Percentiles rank a stretch among this genome's conserved stretches.
phyloP scores from a whole-genome alignment of 1,140 invertebrate species.

The Bombus haemorrhoidalis region DNA sequence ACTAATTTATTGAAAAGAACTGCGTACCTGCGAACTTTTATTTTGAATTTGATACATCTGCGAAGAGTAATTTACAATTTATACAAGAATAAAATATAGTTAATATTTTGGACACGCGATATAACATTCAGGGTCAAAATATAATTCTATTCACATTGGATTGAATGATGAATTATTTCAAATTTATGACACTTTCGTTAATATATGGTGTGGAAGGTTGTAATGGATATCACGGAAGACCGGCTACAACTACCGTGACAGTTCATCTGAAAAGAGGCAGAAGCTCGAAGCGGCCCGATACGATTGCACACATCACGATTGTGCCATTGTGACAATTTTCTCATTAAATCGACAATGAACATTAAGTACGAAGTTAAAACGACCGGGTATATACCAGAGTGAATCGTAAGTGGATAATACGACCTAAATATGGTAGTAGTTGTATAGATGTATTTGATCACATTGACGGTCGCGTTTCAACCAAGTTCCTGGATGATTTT shows the following conservation, averaged over 20 bases:
- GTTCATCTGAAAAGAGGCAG: slow-evolving; percentile 42
- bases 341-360: slow-evolving; percentile 72
- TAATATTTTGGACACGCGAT: not conserved
- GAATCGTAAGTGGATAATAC: slow-evolving; percentile 79
- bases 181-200: not conserved
- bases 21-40: not conserved
- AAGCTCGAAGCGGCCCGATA: slow-evolving; percentile 37
- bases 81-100: not conserved
- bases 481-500: slow-evolving; percentile 45
- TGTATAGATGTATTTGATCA: slow-evolving; percentile 52
- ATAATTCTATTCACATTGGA: slow-evolving; percentile 2
- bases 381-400: slow-evolving; percentile 51
- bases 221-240: slow-evolving; percentile 50
- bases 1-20: not conserved
- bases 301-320: slow-evolving; percentile 62
- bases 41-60: not conserved
- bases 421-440: slow-evolving; percentile 76
- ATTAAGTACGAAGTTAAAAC: slow-evolving; percentile 67
- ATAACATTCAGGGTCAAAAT: not conserved
- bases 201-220: slow-evolving; percentile 1
- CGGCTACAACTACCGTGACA: slow-evolving; percentile 51
- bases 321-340: slow-evolving; percentile 74
- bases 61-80: not conserved
- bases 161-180: slow-evolving; percentile 1
- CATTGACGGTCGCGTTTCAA: slow-evolving; percentile 47